phyloP scores from a whole-genome alignment of 2,113 vertebrate genomes.

The Panthera uncia region DNA sequence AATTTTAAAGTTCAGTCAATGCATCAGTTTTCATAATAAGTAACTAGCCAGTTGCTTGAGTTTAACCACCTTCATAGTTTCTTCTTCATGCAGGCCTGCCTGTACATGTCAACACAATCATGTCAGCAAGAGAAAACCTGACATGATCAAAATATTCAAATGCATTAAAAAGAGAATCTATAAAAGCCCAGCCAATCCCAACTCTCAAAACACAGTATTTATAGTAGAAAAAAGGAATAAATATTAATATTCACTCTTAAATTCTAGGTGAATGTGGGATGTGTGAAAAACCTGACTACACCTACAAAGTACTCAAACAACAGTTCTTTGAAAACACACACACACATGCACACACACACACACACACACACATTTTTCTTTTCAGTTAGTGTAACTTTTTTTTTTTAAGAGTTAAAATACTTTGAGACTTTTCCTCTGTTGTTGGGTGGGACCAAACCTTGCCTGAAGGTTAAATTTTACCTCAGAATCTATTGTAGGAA shows the following conservation, averaged over 20 bases:
- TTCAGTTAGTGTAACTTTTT: neutral
- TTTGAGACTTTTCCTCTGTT: neutral
- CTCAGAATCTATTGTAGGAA: neutral
- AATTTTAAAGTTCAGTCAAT: constrained; percentile 12
- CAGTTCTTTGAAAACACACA: neutral
- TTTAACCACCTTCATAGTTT: neutral
- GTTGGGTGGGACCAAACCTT: neutral
- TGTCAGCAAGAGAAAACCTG: neutral
- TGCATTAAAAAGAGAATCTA: neutral
- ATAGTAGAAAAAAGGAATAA: neutral
- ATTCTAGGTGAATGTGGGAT: constrained; percentile 51
- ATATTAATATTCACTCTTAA: constrained; percentile 50
- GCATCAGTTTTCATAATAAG: neutral
- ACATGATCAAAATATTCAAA: constrained; percentile 29
- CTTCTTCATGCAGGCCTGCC: neutral
- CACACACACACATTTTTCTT: neutral
- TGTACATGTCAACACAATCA: neutral
- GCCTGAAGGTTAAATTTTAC: neutral
- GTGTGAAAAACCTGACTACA: constrained; percentile 56
- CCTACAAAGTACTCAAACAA: constrained; percentile 12
- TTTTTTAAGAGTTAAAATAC: neutral
- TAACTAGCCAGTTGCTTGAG: neutral
- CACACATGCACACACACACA: rapidly evolving
- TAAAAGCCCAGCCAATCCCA: neutral
- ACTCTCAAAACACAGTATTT: constrained; percentile 48